Base-by-base conservation (phyloP, 2,113 vertebrate genomes). In the Ptyas mucosa region DNA sequence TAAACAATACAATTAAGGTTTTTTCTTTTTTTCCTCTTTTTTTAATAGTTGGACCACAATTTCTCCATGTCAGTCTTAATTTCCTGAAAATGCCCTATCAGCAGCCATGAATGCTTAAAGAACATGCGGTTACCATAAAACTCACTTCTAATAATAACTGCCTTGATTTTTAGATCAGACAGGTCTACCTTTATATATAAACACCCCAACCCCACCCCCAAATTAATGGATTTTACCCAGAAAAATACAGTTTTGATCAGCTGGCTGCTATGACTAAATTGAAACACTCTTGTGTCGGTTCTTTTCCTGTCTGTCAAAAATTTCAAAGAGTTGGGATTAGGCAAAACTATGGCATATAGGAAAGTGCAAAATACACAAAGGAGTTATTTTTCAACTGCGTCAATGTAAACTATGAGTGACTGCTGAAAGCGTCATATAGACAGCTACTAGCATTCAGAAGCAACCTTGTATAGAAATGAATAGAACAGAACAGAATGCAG, bases 251-350 rank as follows among this genome's bases (percentile, higher is more conserved):
- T 10, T 5, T 53, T 85, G 58, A 91, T 57, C 52, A 85, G 15
- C 9, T 91, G 21, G 24, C n/a, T 81, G 64, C 89, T 93, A 5
- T 21, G 46, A 92, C 8, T 69, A 92, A 46, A 54, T 90, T 64
- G 58, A 64, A 64, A 12, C 26, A 64, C 58, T 29, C 58, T 64
- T 95, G 24, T 90, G 5, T 0, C 5, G 0, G 58, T 93, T 92
- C 43, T 26, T 85, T 18, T 92, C 21, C 61, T 93, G 5, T 91
- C 53, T 46, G 3, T 86, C 75, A 93, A n/a, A 92, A 94, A 57
- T 3, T 91, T 88, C 6, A 91, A 87, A 90, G 88, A 3, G 58
- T 21, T 55, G n/a, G 14, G 88, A 85, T 91, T 0, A 2, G 88
- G 90, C 87, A 93, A 20, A 34, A 52, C 54, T 69, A 49, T 93